phyloP scores from a whole-genome alignment of 2,888 invertebrate species.

The Matsumyia berberina region DNA sequence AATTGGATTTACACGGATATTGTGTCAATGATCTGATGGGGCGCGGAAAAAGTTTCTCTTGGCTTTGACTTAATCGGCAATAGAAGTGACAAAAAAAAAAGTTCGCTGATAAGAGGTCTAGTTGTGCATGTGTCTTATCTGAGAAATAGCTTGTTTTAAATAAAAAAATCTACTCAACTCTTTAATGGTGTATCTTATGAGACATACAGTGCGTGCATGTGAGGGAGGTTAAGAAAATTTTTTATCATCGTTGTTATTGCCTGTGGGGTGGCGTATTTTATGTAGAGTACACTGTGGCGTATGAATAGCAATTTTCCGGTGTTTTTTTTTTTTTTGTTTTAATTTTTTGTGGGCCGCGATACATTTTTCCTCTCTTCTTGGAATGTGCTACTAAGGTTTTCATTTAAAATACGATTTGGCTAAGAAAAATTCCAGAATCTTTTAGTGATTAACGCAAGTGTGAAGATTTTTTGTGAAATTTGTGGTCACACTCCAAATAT shows the following conservation, averaged over 20 bases:
- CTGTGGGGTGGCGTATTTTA: no score
- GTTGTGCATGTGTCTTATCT: constrained; percentile 5
- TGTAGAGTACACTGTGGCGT: no score
- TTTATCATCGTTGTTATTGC: not conserved
- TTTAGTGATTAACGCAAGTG: no score
- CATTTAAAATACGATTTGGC: no score
- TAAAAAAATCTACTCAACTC: not conserved
- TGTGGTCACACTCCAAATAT: no score
- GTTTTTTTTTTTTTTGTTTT: no score
- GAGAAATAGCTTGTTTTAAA: not conserved
- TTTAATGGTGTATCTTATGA: not conserved
- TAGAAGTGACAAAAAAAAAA: not conserved
- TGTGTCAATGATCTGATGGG: constrained; percentile 16
- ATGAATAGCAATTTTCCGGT: no score
- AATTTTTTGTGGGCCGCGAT: no score
- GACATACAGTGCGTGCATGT: not conserved
- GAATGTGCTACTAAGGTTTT: no score
- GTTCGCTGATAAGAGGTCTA: constrained; percentile 4
- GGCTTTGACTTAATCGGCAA: not conserved
- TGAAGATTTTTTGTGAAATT: no score
- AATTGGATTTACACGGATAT: not conserved
- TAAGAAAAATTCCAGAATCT: no score
- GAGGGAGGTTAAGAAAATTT: not conserved
- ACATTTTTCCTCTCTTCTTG: no score
- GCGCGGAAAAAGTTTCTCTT: not conserved